Evolutionary conservation across 2,113 vertebrate genomes (phyloP).

Genomic region (Peromyscus polionotus): DNA sequence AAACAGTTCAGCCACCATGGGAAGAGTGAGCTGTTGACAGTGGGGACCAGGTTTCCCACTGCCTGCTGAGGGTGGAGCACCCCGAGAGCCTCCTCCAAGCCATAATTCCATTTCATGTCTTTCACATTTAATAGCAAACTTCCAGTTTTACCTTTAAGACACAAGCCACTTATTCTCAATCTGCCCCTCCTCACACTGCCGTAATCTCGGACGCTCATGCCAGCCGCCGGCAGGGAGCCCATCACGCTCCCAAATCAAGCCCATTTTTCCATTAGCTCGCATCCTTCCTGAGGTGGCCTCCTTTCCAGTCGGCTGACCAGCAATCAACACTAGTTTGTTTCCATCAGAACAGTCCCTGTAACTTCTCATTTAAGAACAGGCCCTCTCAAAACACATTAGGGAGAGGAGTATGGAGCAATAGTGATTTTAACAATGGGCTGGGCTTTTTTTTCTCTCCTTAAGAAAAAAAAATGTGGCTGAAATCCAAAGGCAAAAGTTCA

Average conservation of each 20-base stretch:
- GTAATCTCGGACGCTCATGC: slow-evolving; percentile 86
- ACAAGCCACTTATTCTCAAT: slow-evolving; percentile 89
- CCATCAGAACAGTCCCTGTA: slow-evolving; percentile 92
- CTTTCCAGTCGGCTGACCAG: slow-evolving; percentile 97
- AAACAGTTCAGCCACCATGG: slow-evolving; percentile 79
- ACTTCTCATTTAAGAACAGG: slow-evolving; percentile 92
- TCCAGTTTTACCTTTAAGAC: slow-evolving; percentile 89
- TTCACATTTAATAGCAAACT: slow-evolving; percentile 88
- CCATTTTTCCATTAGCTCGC: slow-evolving; percentile 95
- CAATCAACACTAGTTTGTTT: slow-evolving; percentile 96
- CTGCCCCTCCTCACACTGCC: slow-evolving; percentile 83
- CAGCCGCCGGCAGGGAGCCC: slow-evolving; percentile 88
- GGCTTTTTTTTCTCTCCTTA: slow-evolving; percentile 49
- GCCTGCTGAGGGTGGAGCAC: slow-evolving; percentile 75
- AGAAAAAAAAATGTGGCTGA: slow-evolving; percentile 2
- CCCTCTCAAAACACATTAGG: slow-evolving; percentile 85
- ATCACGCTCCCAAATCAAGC: slow-evolving; percentile 92
- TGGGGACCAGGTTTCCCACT: slow-evolving; percentile 74
- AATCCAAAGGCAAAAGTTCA: background rate
- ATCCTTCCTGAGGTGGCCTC: slow-evolving; percentile 92
- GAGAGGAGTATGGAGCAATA: slow-evolving; percentile 75
- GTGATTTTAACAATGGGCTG: slow-evolving; percentile 69
- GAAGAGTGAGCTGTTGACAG: slow-evolving; percentile 76
- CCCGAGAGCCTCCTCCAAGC: slow-evolving; percentile 81
- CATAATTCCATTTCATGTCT: slow-evolving; percentile 87